Conservation (phyloP, 2,888 invertebrate species). For the Euproctis similis region DNA sequence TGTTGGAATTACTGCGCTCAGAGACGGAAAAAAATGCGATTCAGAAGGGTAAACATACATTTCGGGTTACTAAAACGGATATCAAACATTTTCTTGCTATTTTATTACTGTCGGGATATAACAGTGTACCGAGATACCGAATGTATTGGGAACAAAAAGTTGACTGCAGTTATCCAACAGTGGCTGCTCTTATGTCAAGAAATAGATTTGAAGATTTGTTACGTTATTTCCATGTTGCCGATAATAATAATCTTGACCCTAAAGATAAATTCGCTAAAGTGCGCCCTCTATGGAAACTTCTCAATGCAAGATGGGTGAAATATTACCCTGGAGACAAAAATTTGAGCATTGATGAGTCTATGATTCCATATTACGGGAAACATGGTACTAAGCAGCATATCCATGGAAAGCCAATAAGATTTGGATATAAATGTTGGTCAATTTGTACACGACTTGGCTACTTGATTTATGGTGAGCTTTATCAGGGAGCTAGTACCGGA, state of each 20-base stretch:
- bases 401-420: background rate
- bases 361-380: conserved; percentile 8
- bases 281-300: conserved; percentile 20
- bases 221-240: conserved; percentile 14
- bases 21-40: too few species aligned
- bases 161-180: conserved; percentile 23
- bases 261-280: conserved; percentile 28
- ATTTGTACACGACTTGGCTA: background rate
- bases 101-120: conserved; percentile 3
- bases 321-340: conserved; percentile 13
- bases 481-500: conserved; percentile 1
- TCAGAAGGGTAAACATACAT: too few species aligned
- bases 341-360: conserved; percentile 27
- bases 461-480: background rate
- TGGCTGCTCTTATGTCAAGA: conserved; percentile 24
- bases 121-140: conserved; percentile 12
- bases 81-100: too few species aligned
- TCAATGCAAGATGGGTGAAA: conserved; percentile 11
- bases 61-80: too few species aligned
- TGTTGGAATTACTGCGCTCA: too few species aligned
- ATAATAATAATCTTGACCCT: background rate
- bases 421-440: background rate
- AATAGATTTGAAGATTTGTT: conserved; percentile 27
- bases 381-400: conserved; percentile 1
- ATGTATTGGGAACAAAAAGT: conserved; percentile 26